These are phyloP conservation scores for Silurus meridionalis DNA, from an alignment of 2,113 vertebrate species.

Conservation along the genomic window DNA sequence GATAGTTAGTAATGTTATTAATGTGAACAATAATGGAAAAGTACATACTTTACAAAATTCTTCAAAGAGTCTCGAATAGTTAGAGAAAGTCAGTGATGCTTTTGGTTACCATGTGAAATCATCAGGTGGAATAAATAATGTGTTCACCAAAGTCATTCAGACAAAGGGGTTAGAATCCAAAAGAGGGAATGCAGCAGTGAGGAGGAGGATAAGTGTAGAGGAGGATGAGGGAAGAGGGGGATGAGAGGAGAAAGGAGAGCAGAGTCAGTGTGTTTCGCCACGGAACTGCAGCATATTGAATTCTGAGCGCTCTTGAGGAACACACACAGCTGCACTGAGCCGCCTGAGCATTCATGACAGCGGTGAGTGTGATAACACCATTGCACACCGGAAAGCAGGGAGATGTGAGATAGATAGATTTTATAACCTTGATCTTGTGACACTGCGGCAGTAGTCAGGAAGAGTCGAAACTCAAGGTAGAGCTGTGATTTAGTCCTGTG, in stretches of 20 bases:
- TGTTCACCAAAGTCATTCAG: neutral
- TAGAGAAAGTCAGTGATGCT: neutral
- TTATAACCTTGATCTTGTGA: slow-evolving; percentile 34
- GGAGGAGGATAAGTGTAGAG: slow-evolving; percentile 18
- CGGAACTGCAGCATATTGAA: slow-evolving; percentile 37
- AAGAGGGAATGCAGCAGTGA: slow-evolving; percentile 20
- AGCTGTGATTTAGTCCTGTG: slow-evolving; percentile 17
- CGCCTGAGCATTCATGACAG: slow-evolving; percentile 21
- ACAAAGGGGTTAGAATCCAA: neutral
- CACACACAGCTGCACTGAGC: slow-evolving; percentile 33
- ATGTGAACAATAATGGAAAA: neutral
- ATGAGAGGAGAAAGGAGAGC: slow-evolving; percentile 28
- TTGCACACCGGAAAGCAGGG: slow-evolving; percentile 14
- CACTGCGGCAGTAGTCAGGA: slow-evolving; percentile 27
- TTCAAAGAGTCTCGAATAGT: neutral
- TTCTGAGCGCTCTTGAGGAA: slow-evolving; percentile 19
- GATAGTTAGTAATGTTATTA: neutral
- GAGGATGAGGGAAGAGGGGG: slow-evolving; percentile 15
- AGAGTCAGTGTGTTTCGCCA: slow-evolving; percentile 30
- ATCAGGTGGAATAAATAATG: neutral
- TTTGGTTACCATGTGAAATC: neutral
- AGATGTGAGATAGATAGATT: neutral
- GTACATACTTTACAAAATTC: neutral
- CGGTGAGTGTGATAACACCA: slow-evolving; percentile 44
- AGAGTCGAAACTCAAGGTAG: neutral